Evolutionary conservation across 2,113 vertebrate genomes (phyloP), one percentile per base, ranked within the genome.

Genomic region (Apus apus): DNA sequence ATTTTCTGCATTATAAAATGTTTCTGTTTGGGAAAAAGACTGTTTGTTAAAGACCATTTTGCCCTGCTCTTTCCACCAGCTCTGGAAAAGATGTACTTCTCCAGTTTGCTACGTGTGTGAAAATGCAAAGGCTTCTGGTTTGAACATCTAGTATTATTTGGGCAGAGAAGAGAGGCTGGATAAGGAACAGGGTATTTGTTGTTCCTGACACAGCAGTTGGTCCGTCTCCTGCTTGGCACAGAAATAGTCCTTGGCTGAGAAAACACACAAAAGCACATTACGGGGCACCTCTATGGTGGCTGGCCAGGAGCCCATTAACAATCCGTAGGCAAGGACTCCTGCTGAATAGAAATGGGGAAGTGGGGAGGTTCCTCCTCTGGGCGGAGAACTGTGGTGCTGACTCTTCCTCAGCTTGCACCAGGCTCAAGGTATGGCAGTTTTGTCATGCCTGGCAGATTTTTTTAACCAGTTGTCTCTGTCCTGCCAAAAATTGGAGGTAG

Each of bases 191-290:
- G 72, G 83, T 72, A 65, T 95, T 86, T 93, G 90, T 90, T 96
- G 88, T 94, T 96, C 64, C 85, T 75, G 68, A 80, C 88, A 71
- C 83, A 84, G 94, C 15, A n/a, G 78, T 93, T 91, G 91, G 83
- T 96, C 93, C 53, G 0, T 90, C 94, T 96, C 93, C 85, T 96
- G 57, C 64, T 94, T 96, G 93, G 95, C 92, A 68, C 45, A 94
- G 90, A 64, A 74, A 45, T n/a, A 77, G 53, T 46, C 78, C 78
- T 79, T 89, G 93, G 83, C 92, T 75, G 75, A 90, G 75, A 71
- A 64, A 93, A 92, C 1, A 4, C 46, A 83, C 75, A 77, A 86
- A 94, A 89, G 54, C 87, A 60, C 29, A 43, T 90, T 93, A n/a
- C 75, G 91, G 91, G 94, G 89, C 66, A 96, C 87, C 89, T 89